phyloP scores from a whole-genome alignment of 2,797 vertebrate genomes.

The Silurus lanzhouensis region DNA sequence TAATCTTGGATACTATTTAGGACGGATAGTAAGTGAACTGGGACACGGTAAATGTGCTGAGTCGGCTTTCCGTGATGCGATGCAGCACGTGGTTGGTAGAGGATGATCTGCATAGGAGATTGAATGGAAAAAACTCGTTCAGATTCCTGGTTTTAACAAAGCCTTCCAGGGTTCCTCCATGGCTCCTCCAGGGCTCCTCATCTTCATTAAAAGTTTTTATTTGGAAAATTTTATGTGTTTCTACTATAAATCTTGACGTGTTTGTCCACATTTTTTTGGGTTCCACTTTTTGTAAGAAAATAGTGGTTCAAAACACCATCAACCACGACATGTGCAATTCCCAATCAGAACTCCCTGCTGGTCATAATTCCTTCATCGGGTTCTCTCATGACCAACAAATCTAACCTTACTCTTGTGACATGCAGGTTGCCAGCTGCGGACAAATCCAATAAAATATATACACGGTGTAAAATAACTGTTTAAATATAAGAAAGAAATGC shows the following conservation, averaged over 20 bases:
- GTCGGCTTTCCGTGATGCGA: background rate
- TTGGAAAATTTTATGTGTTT: background rate
- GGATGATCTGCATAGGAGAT: background rate
- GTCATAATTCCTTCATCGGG: background rate
- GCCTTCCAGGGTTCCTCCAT: background rate
- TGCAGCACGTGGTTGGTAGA: background rate
- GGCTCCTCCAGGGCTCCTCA: background rate
- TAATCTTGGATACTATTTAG: too few species aligned
- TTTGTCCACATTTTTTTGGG: background rate
- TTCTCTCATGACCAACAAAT: background rate
- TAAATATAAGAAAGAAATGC: too few species aligned
- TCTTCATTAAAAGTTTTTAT: background rate
- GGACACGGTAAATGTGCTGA: too few species aligned
- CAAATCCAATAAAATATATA: too few species aligned
- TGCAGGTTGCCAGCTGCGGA: background rate
- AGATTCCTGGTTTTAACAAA: background rate
- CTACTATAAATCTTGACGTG: background rate
- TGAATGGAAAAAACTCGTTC: background rate
- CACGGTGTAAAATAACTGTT: too few species aligned
- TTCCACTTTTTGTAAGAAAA: background rate
- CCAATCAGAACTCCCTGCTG: background rate
- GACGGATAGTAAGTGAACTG: too few species aligned
- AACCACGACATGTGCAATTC: background rate
- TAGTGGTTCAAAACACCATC: background rate
- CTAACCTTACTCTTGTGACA: background rate